Conservation (phyloP, 2,113 vertebrate species). For the Colistium nudipinnis region DNA sequence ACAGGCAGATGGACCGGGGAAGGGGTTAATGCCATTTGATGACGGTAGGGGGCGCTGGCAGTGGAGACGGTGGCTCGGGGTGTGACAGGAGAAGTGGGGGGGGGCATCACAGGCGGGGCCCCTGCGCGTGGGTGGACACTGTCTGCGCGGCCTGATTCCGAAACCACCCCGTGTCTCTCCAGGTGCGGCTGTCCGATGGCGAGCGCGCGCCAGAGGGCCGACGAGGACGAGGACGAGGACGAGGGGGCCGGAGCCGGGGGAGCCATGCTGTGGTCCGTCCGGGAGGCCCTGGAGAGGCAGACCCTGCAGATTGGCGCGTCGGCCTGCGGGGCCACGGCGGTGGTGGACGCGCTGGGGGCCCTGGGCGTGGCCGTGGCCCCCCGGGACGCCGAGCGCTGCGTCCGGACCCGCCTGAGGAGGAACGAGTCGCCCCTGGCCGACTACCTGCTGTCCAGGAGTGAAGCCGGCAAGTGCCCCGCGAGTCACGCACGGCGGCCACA, state of each 20-base stretch:
- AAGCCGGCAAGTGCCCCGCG: conserved; percentile 69
- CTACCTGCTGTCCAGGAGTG: conserved; percentile 82
- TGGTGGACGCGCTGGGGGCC: conserved; percentile 81
- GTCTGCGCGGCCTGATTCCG: no score
- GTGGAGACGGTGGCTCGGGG: no score
- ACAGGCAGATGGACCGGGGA: no score
- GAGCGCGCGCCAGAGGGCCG: conserved; percentile 7
- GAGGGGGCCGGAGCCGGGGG: conserved; percentile 3
- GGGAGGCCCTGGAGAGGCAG: conserved; percentile 80
- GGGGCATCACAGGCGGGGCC: no score
- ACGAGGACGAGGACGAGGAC: conserved; percentile 9
- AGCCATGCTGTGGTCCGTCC: conserved; percentile 82
- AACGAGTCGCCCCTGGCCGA: conserved; percentile 75
- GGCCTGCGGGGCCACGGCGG: conserved; percentile 81
- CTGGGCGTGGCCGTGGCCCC: conserved; percentile 71
- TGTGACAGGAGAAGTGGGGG: no score
- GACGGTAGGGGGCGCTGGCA: no score
- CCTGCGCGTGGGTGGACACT: no score
- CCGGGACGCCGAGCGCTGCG: conserved; percentile 72
- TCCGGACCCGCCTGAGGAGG: conserved; percentile 76
- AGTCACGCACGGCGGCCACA: background rate
- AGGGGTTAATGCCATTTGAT: no score
- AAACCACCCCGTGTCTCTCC: background rate
- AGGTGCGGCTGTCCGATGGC: conserved; percentile 53
- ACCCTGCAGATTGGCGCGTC: conserved; percentile 81